Conservation (phyloP, 1,140 invertebrate species). For the Tetranychus urticae region DNA sequence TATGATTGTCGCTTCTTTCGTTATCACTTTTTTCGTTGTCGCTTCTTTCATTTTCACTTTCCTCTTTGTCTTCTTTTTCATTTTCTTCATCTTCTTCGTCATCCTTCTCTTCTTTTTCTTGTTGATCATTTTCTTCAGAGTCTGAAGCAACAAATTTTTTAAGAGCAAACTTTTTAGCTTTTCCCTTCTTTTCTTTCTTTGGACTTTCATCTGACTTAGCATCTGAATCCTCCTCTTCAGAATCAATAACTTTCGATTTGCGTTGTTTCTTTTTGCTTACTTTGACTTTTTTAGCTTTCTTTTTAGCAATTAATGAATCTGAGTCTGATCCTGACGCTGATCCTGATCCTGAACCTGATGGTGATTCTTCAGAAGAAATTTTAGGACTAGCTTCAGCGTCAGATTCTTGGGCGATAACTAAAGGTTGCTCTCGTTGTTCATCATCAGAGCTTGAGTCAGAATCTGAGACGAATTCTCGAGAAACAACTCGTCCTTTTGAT, state of each 20-base stretch:
- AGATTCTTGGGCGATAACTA: neutral
- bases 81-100: too few relatives aligned
- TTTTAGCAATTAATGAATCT: neutral
- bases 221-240: neutral
- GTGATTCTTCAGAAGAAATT: neutral
- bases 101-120: too few relatives aligned
- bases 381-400: neutral
- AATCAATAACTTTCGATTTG: neutral
- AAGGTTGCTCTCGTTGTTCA: neutral
- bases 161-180: too few relatives aligned
- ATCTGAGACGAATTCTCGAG: constrained; percentile 4
- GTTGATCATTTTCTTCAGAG: too few relatives aligned
- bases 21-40: too few relatives aligned
- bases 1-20: too few relatives aligned
- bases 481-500: constrained; percentile 5
- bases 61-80: too few relatives aligned
- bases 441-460: constrained; percentile 3
- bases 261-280: neutral
- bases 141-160: too few relatives aligned
- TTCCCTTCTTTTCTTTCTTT: too few relatives aligned
- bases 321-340: neutral
- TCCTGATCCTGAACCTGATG: neutral
- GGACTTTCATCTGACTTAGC: neutral
- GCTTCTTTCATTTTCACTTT: too few relatives aligned
- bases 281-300: neutral